Evolutionary conservation across 2,888 invertebrate species (phyloP).

Genomic region (Cephus sareptanus): DNA sequence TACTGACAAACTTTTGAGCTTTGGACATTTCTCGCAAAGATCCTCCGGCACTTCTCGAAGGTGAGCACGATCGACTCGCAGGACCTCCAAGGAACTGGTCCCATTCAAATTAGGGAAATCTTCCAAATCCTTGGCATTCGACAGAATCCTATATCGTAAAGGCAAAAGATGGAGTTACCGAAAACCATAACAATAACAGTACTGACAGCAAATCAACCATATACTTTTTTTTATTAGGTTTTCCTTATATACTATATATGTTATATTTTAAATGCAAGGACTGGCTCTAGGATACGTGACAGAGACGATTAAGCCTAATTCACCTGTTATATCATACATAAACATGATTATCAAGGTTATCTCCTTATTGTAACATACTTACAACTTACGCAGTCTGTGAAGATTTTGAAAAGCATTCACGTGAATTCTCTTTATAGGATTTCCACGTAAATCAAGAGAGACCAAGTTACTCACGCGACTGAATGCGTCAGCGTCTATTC

Average conservation of each 20-base stretch:
- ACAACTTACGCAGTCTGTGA: conserved; percentile 83
- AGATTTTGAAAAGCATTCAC: conserved; percentile 69
- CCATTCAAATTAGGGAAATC: conserved; percentile 88
- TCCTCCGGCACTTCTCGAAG: conserved; percentile 77
- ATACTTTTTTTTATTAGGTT: neutral
- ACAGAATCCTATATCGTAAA: conserved; percentile 76
- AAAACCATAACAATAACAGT: no score
- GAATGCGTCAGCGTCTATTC: conserved; percentile 78
- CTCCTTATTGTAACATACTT: conserved; percentile 65
- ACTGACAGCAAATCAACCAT: no score
- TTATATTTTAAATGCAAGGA: no score
- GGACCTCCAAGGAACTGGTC: conserved; percentile 79
- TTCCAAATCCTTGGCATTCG: conserved; percentile 83
- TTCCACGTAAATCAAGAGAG: conserved; percentile 82
- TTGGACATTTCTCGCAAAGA: conserved; percentile 82
- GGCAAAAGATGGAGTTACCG: no score
- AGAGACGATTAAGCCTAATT: no score
- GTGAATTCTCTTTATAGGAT: conserved; percentile 57
- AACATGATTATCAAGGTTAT: no score
- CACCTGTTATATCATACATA: no score
- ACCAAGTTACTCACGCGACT: conserved; percentile 76
- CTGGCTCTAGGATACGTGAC: no score
- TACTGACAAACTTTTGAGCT: conserved; percentile 87
- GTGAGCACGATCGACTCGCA: conserved; percentile 86
- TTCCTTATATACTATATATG: neutral